A percentile compares a stretch with the other conserved stretches of the same genome.
phyloP scores from a whole-genome alignment of 2,113 vertebrate genomes.

The Zapornia atra region DNA sequence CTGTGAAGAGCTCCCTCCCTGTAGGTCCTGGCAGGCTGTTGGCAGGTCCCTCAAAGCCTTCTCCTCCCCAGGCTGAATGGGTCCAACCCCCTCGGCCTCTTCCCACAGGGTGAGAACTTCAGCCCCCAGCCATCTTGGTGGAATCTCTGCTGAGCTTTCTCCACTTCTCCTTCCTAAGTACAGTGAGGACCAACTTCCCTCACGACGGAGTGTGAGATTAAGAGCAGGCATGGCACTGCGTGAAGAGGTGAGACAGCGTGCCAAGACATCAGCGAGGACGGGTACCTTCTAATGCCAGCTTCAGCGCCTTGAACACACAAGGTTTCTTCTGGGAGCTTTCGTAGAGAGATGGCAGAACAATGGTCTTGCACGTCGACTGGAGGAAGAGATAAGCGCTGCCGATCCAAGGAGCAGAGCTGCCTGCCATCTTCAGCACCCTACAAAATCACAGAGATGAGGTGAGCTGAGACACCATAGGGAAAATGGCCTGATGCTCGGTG shows the following conservation, averaged over 20 bases:
- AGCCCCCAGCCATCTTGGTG: background rate
- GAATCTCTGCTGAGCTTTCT: background rate
- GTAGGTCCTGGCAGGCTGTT: background rate
- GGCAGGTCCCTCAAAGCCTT: background rate
- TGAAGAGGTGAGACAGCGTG: background rate
- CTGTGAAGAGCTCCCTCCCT: background rate
- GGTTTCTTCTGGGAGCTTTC: constrained; percentile 82
- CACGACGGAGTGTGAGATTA: background rate
- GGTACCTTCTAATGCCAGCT: constrained; percentile 87
- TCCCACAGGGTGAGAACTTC: background rate
- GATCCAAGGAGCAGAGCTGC: constrained; percentile 76
- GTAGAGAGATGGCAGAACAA: constrained; percentile 82
- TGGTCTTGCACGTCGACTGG: constrained; percentile 76
- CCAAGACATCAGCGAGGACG: background rate
- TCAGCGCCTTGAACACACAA: constrained; percentile 85
- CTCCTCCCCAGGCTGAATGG: background rate
- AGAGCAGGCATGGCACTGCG: background rate
- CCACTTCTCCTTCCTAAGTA: background rate
- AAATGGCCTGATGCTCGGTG: background rate
- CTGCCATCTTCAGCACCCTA: constrained; percentile 78
- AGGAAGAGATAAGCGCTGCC: constrained; percentile 92
- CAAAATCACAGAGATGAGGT: background rate
- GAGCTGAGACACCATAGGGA: background rate
- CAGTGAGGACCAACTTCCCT: background rate
- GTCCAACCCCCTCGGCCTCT: background rate